Conservation (phyloP, 2,888 invertebrate genomes). For the Syrphus vitripennis region DNA sequence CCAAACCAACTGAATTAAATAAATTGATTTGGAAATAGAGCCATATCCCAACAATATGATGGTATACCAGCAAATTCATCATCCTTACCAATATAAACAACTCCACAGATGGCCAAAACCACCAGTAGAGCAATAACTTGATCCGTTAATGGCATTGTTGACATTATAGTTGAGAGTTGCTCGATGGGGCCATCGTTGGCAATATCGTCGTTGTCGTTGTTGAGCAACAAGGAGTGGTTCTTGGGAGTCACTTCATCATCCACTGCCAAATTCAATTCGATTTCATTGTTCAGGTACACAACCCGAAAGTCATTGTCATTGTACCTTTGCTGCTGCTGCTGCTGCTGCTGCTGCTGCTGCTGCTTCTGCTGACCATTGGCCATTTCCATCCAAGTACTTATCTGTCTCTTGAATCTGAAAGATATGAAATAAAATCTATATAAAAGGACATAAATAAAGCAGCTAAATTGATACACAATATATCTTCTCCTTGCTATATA, state of each 20-base stretch:
- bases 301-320: constrained; percentile 44
- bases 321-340: too few species aligned
- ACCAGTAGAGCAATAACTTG: constrained; percentile 78
- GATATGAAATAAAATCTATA: not conserved
- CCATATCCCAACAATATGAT: not conserved
- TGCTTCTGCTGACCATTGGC: constrained; percentile 52
- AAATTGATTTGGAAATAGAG: constrained; percentile 20
- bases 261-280: constrained; percentile 29
- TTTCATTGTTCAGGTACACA: constrained; percentile 60
- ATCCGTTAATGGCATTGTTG: constrained; percentile 79
- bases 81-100: constrained; percentile 84
- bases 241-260: constrained; percentile 22
- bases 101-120: constrained; percentile 82
- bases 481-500: too few species aligned
- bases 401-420: constrained; percentile 58
- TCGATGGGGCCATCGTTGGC: constrained; percentile 22
- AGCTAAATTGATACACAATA: constrained; percentile 2
- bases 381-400: constrained; percentile 59
- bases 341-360: too few species aligned
- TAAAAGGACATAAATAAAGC: not conserved
- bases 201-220: not conserved
- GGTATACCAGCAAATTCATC: too few species aligned
- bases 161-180: constrained; percentile 48
- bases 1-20: not conserved
- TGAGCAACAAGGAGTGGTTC: constrained; percentile 20